These are phyloP conservation scores for Phalacrocorax pelagicus DNA, from an alignment of 2,113 vertebrate species.

Conservation along the genomic window DNA sequence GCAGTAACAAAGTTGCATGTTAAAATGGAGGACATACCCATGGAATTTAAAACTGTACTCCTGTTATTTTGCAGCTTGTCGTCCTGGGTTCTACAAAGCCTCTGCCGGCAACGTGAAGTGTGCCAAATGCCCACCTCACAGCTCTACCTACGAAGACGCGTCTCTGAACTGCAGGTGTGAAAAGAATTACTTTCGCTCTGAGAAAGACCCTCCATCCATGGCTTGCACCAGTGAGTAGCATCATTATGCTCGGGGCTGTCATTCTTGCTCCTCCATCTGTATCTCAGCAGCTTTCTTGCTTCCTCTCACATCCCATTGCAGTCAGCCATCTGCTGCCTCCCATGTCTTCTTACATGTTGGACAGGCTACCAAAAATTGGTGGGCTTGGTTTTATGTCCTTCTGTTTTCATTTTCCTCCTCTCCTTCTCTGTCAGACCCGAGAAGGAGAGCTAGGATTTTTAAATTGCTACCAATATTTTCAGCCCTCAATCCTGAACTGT, in stretches of 20 bases:
- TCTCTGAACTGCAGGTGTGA: conserved; percentile 93
- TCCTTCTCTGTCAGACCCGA: background rate
- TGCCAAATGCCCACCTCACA: conserved; percentile 95
- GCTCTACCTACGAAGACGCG: conserved; percentile 88
- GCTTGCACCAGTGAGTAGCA: conserved; percentile 94
- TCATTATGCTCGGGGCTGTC: conserved; percentile 55
- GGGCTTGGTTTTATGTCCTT: conserved; percentile 18
- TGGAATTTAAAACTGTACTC: background rate
- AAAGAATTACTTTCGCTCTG: conserved; percentile 95
- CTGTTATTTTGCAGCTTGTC: conserved; percentile 82
- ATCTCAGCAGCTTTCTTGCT: conserved; percentile 63
- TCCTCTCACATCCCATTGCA: conserved; percentile 36
- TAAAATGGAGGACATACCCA: background rate
- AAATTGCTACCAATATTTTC: conserved; percentile 22
- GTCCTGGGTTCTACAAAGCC: conserved; percentile 94
- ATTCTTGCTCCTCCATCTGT: conserved; percentile 8
- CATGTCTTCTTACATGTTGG: conserved; percentile 4
- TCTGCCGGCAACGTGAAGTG: conserved; percentile 87
- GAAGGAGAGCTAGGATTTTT: conserved; percentile 40
- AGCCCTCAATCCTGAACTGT: background rate
- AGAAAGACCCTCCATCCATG: conserved; percentile 94
- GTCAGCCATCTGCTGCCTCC: conserved; percentile 20
- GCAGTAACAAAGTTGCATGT: background rate
- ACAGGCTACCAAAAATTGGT: conserved; percentile 6
- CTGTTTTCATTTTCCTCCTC: conserved; percentile 19